Evolutionary conservation across 2,888 invertebrate species (phyloP).

Genomic region (Hedychridium roseum): DNA sequence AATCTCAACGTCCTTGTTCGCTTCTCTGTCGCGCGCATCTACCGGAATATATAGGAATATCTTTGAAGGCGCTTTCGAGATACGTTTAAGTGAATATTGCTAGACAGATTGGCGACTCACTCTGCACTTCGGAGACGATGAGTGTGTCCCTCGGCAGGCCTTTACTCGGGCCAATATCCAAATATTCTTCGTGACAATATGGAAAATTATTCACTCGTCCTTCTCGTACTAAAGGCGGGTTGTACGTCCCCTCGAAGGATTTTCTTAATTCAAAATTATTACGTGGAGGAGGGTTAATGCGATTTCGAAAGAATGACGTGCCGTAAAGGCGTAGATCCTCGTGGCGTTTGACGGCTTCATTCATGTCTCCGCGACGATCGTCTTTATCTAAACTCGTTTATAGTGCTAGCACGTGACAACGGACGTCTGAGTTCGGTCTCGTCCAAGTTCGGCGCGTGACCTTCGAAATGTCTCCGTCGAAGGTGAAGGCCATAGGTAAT

Average conservation of each 20-base stretch:
- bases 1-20: slow-evolving; percentile 1
- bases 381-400: slow-evolving; percentile 9
- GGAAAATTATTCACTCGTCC: no score
- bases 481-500: no score
- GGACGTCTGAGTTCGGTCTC: slow-evolving; percentile 2
- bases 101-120: slow-evolving; percentile 6
- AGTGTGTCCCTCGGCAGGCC: no score
- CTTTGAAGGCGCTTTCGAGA: slow-evolving; percentile 1
- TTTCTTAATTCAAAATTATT: no score
- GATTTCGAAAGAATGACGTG: no score
- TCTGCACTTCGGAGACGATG: slow-evolving; percentile 1
- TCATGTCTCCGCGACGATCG: slow-evolving; percentile 17
- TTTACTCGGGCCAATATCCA: no score
- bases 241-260: no score
- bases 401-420: no score
- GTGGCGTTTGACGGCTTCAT: slow-evolving; percentile 17
- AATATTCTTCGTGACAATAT: no score
- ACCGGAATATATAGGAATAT: neutral
- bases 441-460: slow-evolving; percentile 7
- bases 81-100: slow-evolving; percentile 11
- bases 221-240: no score
- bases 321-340: slow-evolving; percentile 27
- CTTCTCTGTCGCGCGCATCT: neutral
- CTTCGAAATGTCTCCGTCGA: no score
- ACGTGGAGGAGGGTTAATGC: no score